Evolutionary conservation across 2,888 invertebrate species (phyloP).

Genomic region (Leucophenga maculata): DNA sequence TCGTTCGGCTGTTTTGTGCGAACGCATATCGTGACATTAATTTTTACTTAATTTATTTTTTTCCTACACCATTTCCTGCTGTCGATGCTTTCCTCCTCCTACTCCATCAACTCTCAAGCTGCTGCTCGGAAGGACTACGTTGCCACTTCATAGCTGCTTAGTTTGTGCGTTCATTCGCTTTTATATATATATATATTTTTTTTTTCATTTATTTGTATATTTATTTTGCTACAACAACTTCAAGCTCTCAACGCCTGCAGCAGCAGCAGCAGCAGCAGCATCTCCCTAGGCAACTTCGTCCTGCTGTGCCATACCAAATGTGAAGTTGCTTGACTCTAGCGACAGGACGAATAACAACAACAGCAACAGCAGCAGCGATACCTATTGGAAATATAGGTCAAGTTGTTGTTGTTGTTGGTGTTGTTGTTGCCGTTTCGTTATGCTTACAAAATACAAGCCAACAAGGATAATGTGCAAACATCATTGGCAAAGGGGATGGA

Average conservation of each 20-base stretch:
- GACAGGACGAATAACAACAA: too few relatives aligned
- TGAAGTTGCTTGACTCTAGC: too few relatives aligned
- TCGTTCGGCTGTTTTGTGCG: neutral
- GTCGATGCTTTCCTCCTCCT: slow-evolving; percentile 19
- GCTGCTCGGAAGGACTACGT: slow-evolving; percentile 23
- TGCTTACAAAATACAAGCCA: slow-evolving; percentile 17
- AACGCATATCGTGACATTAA: slow-evolving; percentile 56
- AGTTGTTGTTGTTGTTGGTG: slow-evolving; percentile 57
- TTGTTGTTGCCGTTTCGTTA: slow-evolving; percentile 10
- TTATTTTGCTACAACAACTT: slow-evolving; percentile 54
- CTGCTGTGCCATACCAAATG: too few relatives aligned
- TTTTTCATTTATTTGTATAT: slow-evolving; percentile 56
- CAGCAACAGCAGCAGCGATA: too few relatives aligned
- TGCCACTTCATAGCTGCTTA: neutral
- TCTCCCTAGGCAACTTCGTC: neutral
- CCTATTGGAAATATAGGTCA: slow-evolving; percentile 62
- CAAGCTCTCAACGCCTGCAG: neutral
- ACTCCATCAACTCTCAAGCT: neutral
- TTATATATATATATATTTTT: slow-evolving; percentile 28
- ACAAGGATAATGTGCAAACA: slow-evolving; percentile 7
- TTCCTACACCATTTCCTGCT: slow-evolving; percentile 51
- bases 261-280: neutral
- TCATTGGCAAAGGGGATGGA: neutral
- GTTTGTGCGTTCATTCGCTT: slow-evolving; percentile 8
- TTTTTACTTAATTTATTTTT: slow-evolving; percentile 67